A percentile compares a stretch with the other conserved stretches of the same genome.
These are phyloP conservation scores for Dasypus novemcinctus DNA, from an alignment of 2,113 vertebrate genomes.

Conservation along the genomic window DNA sequence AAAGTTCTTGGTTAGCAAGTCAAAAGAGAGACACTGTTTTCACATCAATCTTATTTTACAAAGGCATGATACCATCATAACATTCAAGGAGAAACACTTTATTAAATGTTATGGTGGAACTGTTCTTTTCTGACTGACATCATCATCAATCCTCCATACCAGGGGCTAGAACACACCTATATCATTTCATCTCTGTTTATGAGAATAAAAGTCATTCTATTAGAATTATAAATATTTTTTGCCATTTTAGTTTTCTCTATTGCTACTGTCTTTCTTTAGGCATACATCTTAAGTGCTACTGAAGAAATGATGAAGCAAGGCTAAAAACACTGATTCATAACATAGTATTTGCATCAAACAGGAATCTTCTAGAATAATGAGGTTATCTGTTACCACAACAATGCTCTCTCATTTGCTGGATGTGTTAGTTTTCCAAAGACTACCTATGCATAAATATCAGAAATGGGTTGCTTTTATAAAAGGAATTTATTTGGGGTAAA, in stretches of 20 bases:
- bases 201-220: background rate
- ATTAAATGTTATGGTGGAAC: slow-evolving; percentile 56
- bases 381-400: slow-evolving; percentile 34
- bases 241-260: slow-evolving; percentile 60
- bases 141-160: slow-evolving; percentile 35
- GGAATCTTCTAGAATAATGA: background rate
- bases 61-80: slow-evolving; percentile 36
- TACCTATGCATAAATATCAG: no score
- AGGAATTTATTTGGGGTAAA: no score
- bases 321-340: slow-evolving; percentile 17
- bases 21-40: slow-evolving; percentile 47
- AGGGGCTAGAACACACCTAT: background rate
- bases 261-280: slow-evolving; percentile 51
- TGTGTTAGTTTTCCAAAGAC: no score
- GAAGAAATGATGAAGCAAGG: slow-evolving; percentile 16
- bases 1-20: slow-evolving; percentile 37
- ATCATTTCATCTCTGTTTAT: slow-evolving; percentile 17
- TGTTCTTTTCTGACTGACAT: slow-evolving; percentile 43
- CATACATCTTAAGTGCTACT: background rate
- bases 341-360: slow-evolving; percentile 32
- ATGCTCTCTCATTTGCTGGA: background rate
- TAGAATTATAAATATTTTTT: background rate
- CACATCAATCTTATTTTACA: slow-evolving; percentile 66
- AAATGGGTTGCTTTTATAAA: no score
- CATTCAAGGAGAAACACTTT: slow-evolving; percentile 66